phyloP scores from a whole-genome alignment of 2,113 vertebrate species.

The Rattus rattus region DNA sequence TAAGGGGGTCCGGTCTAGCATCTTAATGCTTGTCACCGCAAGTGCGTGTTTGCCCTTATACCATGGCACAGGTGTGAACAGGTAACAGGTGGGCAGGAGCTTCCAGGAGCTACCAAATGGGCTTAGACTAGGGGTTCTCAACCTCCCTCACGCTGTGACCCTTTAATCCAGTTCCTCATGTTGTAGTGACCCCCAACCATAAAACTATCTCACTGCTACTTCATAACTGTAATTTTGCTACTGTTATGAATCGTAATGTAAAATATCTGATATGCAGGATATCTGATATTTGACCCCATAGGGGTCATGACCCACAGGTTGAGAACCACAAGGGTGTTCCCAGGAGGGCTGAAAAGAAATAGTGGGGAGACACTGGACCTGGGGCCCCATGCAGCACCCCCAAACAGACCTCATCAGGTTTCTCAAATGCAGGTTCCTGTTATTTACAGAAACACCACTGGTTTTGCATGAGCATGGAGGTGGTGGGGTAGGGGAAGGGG shows the following conservation, averaged over 20 bases:
- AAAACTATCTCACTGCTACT: not conserved
- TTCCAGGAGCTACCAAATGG: not conserved
- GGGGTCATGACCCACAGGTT: not conserved
- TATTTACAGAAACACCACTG: not conserved
- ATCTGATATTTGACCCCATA: not conserved
- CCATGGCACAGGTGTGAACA: not conserved
- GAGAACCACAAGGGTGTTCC: not conserved
- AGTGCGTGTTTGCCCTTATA: not conserved
- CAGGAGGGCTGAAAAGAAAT: not conserved
- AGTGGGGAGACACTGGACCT: not conserved
- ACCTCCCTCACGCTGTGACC: not conserved
- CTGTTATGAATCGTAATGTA: not conserved
- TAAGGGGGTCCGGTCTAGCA: too few relatives aligned
- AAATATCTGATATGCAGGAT: not conserved
- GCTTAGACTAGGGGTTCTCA: not conserved
- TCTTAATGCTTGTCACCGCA: not conserved
- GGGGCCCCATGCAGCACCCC: rapidly evolving
- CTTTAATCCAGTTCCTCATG: not conserved
- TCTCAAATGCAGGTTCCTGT: rapidly evolving
- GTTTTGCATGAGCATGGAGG: not conserved
- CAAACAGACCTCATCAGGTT: not conserved
- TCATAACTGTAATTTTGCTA: not conserved
- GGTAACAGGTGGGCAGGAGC: not conserved
- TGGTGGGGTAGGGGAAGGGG: not conserved
- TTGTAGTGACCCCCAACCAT: not conserved